These are phyloP conservation scores for Planococcus citri DNA, from an alignment of 1,140 invertebrate genomes.

Conservation along the genomic window DNA sequence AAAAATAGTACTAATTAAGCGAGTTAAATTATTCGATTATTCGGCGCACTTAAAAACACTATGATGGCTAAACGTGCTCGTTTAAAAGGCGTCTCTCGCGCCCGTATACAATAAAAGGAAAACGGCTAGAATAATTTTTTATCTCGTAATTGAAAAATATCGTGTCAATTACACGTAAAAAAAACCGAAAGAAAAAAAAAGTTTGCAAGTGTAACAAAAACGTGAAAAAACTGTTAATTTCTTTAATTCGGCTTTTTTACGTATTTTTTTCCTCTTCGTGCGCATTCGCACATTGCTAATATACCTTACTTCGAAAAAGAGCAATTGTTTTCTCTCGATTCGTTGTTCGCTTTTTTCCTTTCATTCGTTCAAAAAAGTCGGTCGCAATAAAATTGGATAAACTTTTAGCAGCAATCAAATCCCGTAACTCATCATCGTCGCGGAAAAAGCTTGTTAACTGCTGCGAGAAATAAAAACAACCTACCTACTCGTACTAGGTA, in stretches of 20 bases:
- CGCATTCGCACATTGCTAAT: background rate
- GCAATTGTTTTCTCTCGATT: background rate
- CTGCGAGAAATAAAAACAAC: background rate
- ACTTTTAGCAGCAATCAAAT: background rate
- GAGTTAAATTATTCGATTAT: no score
- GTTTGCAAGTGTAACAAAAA: background rate
- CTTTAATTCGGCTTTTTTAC: background rate
- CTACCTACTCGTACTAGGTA: no score
- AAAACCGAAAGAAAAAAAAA: background rate
- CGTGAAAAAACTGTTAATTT: background rate
- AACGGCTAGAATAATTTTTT: background rate
- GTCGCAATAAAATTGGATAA: background rate
- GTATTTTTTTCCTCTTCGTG: background rate
- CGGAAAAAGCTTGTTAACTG: background rate
- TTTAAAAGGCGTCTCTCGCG: no score
- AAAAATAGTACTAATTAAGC: no score
- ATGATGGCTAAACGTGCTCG: no score
- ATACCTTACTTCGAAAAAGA: background rate
- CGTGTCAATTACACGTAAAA: background rate
- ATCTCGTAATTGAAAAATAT: constrained; percentile 4
- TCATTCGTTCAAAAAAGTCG: background rate
- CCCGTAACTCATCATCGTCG: background rate
- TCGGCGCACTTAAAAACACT: no score
- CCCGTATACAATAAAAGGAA: background rate
- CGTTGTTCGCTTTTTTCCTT: background rate